phyloP scores from a whole-genome alignment of 2,113 vertebrate genomes.

The Mesembrinibis cayennensis region DNA sequence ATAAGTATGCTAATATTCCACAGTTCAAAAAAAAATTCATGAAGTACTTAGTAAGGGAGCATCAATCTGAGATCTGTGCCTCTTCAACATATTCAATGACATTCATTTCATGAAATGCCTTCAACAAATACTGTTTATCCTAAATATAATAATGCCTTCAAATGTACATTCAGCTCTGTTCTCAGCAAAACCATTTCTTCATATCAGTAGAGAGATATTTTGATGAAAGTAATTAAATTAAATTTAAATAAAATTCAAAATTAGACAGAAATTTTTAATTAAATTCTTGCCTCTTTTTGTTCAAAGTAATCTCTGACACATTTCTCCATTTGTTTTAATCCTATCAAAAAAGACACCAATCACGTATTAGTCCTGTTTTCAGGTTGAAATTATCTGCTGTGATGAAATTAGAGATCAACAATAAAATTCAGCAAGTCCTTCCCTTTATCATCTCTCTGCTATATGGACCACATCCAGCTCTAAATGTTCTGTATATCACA shows the following conservation, averaged over 20 bases:
- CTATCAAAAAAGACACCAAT: too few species aligned
- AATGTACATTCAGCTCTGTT: background rate
- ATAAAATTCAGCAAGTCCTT: background rate
- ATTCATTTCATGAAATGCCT: background rate
- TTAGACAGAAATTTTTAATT: background rate
- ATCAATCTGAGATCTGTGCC: background rate
- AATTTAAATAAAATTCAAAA: background rate
- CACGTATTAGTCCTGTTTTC: background rate
- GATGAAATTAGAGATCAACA: background rate
- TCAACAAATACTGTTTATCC: background rate
- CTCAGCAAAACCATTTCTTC: background rate
- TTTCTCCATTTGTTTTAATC: background rate
- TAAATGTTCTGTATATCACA: fast-evolving
- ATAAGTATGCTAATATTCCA: background rate
- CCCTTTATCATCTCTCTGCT: background rate
- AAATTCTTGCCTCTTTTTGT: background rate
- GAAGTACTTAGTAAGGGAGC: background rate
- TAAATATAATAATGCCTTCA: background rate
- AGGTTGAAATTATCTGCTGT: background rate
- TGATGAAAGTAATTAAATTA: background rate
- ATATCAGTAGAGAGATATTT: background rate
- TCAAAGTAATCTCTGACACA: background rate
- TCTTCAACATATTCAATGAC: background rate
- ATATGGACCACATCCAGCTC: background rate
- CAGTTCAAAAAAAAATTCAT: background rate